Conservation (phyloP, 2,113 vertebrate species). For the Ibidorhyncha struthersii region DNA sequence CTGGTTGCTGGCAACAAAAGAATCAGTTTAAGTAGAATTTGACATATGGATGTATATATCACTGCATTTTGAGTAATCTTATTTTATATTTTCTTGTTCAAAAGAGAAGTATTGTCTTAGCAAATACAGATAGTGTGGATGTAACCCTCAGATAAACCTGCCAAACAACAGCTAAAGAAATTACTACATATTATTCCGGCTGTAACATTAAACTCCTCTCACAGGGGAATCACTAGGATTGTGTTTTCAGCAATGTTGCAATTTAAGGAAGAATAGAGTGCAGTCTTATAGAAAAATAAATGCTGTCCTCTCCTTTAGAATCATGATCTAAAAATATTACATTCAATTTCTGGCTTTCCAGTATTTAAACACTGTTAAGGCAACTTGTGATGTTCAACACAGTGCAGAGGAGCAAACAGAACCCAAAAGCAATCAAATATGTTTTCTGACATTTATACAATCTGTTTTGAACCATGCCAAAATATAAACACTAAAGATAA, state of each 20-base stretch:
- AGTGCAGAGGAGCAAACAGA: conserved; percentile 32
- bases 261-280: background rate
- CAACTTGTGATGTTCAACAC: background rate
- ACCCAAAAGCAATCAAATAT: conserved; percentile 12
- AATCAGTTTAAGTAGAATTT: background rate
- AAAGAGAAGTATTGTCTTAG: background rate
- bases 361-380: conserved; percentile 28
- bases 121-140: background rate
- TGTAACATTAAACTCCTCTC: background rate
- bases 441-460: background rate
- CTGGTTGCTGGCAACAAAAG: background rate
- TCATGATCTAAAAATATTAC: background rate
- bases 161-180: background rate
- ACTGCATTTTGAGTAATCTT: background rate
- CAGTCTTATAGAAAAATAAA: conserved; percentile 45
- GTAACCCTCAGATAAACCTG: background rate
- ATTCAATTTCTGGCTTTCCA: conserved; percentile 11
- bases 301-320: background rate
- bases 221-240: background rate
- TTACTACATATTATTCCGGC: too few relatives aligned
- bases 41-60: background rate
- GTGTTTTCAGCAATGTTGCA: background rate
- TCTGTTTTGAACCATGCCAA: conserved; percentile 26
- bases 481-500: background rate
- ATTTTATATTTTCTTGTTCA: background rate